These are phyloP conservation scores for Nymphalis c-album DNA, from an alignment of 2,888 invertebrate genomes.

Conservation along the genomic window DNA sequence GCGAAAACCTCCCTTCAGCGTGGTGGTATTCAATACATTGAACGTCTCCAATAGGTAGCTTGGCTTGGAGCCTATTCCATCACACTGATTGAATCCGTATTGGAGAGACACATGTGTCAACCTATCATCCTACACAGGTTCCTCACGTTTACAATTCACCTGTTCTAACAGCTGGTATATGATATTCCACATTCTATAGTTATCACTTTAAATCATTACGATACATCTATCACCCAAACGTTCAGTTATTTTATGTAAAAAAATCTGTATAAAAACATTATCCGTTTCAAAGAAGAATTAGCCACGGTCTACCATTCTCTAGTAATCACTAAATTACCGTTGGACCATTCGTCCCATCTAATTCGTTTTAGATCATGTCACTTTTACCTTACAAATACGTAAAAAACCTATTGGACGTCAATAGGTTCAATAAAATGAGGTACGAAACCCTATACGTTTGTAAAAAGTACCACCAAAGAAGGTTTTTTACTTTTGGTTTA, in stretches of 20 bases:
- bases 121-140: too few species aligned
- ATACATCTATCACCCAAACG: neutral
- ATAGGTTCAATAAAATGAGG: neutral
- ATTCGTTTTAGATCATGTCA: conserved; percentile 17
- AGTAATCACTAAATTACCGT: conserved; percentile 16
- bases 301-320: conserved; percentile 12
- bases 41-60: too few species aligned
- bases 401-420: neutral
- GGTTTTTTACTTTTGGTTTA: neutral
- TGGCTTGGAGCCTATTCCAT: too few species aligned
- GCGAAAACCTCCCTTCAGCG: too few species aligned
- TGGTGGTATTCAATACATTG: too few species aligned
- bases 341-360: conserved; percentile 12
- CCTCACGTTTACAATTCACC: too few species aligned
- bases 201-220: neutral
- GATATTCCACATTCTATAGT: too few species aligned
- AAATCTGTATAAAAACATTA: conserved; percentile 6
- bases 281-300: conserved; percentile 12
- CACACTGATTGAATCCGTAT: too few species aligned
- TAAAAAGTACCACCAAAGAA: conserved; percentile 7
- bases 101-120: too few species aligned
- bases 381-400: conserved; percentile 9
- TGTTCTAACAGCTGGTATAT: too few species aligned
- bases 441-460: neutral
- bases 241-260: conserved; percentile 11